Evolutionary conservation across 2,888 invertebrate species (phyloP).

Genomic region (Bruchidius siliquastri): DNA sequence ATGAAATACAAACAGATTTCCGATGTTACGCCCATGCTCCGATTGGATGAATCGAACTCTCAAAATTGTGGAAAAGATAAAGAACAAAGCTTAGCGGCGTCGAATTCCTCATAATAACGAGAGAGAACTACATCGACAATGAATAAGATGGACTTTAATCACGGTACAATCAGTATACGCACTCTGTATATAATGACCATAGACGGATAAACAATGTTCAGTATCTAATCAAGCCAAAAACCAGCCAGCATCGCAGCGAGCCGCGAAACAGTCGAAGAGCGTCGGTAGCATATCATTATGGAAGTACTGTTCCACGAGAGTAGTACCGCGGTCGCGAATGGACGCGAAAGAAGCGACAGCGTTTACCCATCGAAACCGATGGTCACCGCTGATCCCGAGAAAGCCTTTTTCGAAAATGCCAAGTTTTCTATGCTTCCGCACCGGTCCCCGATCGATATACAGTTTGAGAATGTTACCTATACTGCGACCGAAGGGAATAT

Average conservation of each 20-base stretch:
- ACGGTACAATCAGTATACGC: slow-evolving; percentile 31
- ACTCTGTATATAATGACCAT: slow-evolving; percentile 36
- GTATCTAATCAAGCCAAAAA: slow-evolving; percentile 8
- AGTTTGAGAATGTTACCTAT: slow-evolving; percentile 69
- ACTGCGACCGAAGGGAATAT: slow-evolving; percentile 63
- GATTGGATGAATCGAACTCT: neutral
- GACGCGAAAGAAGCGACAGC: neutral
- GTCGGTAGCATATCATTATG: slow-evolving; percentile 5
- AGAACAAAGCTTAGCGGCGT: neutral
- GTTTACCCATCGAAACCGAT: neutral
- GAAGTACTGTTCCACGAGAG: slow-evolving; percentile 14
- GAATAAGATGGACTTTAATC: slow-evolving; percentile 33
- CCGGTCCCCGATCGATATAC: slow-evolving; percentile 56
- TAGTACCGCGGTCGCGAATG: neutral
- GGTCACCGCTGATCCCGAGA: neutral
- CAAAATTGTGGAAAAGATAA: neutral
- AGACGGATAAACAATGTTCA: slow-evolving; percentile 24
- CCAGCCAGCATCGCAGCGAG: slow-evolving; percentile 2
- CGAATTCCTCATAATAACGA: neutral
- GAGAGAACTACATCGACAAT: neutral
- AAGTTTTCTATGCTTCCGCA: neutral
- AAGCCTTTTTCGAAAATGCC: neutral
- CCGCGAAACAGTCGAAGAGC: neutral
- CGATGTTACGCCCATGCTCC: neutral
- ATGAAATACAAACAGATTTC: too few species aligned